Percentiles rank a stretch among this genome's conserved stretches.
Conservation (phyloP, 2,888 invertebrate genomes). For the Leptura quadrifasciata region DNA sequence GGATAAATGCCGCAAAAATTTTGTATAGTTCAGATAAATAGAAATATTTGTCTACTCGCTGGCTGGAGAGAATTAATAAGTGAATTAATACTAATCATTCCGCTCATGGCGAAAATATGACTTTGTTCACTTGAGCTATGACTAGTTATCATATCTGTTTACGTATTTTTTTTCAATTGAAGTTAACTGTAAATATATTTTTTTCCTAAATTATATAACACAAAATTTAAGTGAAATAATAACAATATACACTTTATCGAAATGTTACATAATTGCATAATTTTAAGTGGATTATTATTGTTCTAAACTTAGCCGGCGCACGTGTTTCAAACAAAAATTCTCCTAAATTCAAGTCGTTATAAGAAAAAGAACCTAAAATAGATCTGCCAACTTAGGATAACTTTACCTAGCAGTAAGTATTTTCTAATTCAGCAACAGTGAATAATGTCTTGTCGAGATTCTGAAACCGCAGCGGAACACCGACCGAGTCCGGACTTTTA, state of each 20-base stretch:
- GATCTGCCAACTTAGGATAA: slow-evolving; percentile 29
- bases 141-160: no score
- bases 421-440: slow-evolving; percentile 60
- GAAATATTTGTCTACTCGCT: no score
- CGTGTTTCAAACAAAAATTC: slow-evolving; percentile 20
- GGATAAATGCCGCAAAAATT: no score
- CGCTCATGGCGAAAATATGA: no score
- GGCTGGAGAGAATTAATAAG: no score
- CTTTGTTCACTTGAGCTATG: no score
- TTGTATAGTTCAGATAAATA: no score
- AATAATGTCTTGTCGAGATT: slow-evolving; percentile 58
- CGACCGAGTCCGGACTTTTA: slow-evolving; percentile 49
- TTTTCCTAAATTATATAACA: no score
- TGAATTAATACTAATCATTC: no score
- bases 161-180: no score
- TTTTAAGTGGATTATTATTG: not conserved
- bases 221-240: no score
- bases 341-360: slow-evolving; percentile 22
- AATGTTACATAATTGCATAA: not conserved
- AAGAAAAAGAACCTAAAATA: slow-evolving; percentile 22
- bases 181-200: no score
- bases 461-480: slow-evolving; percentile 51
- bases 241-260: not conserved
- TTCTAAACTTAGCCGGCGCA: not conserved
- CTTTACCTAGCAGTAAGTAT: slow-evolving; percentile 55